Percentiles rank a stretch among this genome's conserved stretches.
Evolutionary conservation across 2,113 vertebrate species (phyloP).

Genomic region (Mus musculus): GRCm39 chr3:67195501-67196000

Average conservation of each 20-base stretch:
- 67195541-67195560: background rate
- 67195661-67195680: conserved; percentile 48
- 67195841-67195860: conserved; percentile 47
- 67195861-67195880: conserved; percentile 32
- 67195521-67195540: background rate
- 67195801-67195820: conserved; percentile 60
- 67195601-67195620: conserved; percentile 36
- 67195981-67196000: conserved; percentile 82
- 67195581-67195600: background rate
- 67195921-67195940: conserved; percentile 67
- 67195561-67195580: background rate
- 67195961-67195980: conserved; percentile 82
- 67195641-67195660: background rate
- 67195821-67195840: conserved; percentile 58
- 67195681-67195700: background rate
- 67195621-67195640: background rate
- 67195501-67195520: background rate
- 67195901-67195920: conserved; percentile 48
- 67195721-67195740: conserved; percentile 52
- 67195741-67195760: conserved; percentile 47
- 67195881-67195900: background rate
- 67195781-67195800: conserved; percentile 3
- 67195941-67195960: conserved; percentile 69
- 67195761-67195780: conserved; percentile 43
- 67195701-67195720: conserved; percentile 28